Conservation (phyloP, 2,888 invertebrate genomes). For the Schrankia costaestrigalis region DNA sequence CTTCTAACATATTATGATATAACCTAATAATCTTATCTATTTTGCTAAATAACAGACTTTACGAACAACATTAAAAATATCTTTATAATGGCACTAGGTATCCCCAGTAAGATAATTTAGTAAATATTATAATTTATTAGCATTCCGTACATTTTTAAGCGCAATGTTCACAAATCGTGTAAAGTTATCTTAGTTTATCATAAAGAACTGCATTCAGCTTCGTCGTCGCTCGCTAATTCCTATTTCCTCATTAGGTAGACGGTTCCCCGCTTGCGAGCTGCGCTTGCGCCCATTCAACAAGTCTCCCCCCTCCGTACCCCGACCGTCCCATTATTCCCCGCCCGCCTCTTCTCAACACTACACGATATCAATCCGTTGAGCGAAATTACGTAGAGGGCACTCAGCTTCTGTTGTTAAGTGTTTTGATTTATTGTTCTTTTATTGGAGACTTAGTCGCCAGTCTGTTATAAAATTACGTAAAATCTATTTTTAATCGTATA, state of each 20-base stretch:
- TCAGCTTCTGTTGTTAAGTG: conserved; percentile 59
- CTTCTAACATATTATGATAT: too few relatives aligned
- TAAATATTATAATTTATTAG: too few relatives aligned
- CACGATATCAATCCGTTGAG: conserved; percentile 44
- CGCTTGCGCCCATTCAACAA: conserved; percentile 61
- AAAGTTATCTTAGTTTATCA: conserved; percentile 41
- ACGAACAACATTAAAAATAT: too few relatives aligned
- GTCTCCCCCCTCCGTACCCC: conserved; percentile 19
- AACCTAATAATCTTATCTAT: too few relatives aligned
- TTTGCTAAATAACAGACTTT: too few relatives aligned
- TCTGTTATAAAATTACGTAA: conserved; percentile 46
- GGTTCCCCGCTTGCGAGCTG: conserved; percentile 51
- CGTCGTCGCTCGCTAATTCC: conserved; percentile 74
- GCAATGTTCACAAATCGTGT: conserved; percentile 26
- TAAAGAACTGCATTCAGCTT: conserved; percentile 67
- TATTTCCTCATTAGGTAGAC: conserved; percentile 75
- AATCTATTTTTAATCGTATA: too few relatives aligned
- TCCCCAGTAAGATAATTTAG: too few relatives aligned
- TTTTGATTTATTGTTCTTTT: conserved; percentile 77
- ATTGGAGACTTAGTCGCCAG: conserved; percentile 56
- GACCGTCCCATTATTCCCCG: conserved; percentile 30
- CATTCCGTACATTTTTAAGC: conserved; percentile 8
- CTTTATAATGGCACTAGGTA: too few relatives aligned
- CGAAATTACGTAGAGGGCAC: conserved; percentile 66
- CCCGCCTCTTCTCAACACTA: conserved; percentile 42